A percentile compares a stretch with the other conserved stretches of the same genome.
Evolutionary conservation across 2,797 vertebrate genomes (phyloP).

Genomic region (Mormyrus hasselquistii): DNA sequence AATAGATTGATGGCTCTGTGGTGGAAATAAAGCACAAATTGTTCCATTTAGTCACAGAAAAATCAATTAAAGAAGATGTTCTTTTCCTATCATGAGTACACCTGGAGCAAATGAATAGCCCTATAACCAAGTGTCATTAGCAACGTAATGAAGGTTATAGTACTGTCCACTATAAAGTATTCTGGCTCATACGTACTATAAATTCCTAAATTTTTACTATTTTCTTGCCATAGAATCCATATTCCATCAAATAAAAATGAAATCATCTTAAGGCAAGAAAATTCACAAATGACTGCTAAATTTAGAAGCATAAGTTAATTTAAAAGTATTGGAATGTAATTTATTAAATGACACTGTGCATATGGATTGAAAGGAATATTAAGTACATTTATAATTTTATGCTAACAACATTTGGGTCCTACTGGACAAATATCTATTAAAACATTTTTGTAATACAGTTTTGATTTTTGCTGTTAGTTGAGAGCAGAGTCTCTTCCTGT

Average conservation of each 20-base stretch:
- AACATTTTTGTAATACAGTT: neutral
- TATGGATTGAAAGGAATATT: neutral
- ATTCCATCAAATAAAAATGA: neutral
- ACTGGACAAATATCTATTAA: neutral
- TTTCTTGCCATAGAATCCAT: neutral
- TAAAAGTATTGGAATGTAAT: neutral
- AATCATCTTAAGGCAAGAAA: neutral
- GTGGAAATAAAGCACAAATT: neutral
- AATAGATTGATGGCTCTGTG: conserved; percentile 27
- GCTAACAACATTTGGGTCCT: neutral
- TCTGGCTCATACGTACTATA: neutral
- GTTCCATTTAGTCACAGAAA: neutral
- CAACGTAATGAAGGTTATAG: neutral
- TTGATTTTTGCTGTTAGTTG: neutral
- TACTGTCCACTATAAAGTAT: neutral
- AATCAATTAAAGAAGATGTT: neutral
- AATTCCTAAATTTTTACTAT: neutral
- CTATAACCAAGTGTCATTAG: neutral
- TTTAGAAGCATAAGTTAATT: neutral
- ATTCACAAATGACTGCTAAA: neutral
- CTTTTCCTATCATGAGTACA: neutral
- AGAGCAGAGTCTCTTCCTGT: neutral
- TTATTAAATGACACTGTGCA: neutral
- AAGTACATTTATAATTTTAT: neutral
- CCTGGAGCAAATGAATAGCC: neutral